Evolutionary conservation across 2,888 invertebrate species (phyloP), one percentile per base, ranked within the genome.

Genomic region (Harpalus rubripes): DNA sequence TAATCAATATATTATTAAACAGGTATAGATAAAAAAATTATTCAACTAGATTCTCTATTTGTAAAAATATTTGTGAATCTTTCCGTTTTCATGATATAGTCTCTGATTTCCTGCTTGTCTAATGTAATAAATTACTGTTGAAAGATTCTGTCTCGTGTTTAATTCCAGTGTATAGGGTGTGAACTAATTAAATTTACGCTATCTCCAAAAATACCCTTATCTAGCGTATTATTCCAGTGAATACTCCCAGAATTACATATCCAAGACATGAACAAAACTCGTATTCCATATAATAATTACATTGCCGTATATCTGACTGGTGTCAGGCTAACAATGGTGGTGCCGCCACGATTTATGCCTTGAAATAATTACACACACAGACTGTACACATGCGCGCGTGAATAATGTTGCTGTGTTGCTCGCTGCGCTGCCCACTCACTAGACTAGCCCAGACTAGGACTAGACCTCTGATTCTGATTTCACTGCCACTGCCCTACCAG

Each of bases 291-390:
- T 59, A 61, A 61, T 79, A 59, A 61, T 79, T 79, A 56, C 61
- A 79, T 59, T 59, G 59, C 26, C 41, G 44, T 39, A 68, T 74
- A 52, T 52, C 44, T 52, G 44, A 52, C 44, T 52, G 44, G 44
- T 52, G 44, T 52, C 44, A 52, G 44, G 44, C 8, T 12, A 52
- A 79, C 79, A 79, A 61, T 61, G 61, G 44, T 18, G 72, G 79
- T 79, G 58, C 79, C 59, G 59, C 16, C 32, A 79, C 59, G 79
- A 79, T 79, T 79, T 61, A 79, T 79, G 79, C 59, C 79, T 79
- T 79, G 79, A 79, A 79, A 61, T 79, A 79, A 79, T 79, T 79
- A 79, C 59, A 39, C 18, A 78, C 78, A 78, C 78, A 18, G n/a
- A 59, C 32, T 52, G 22, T 10, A 79, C 58, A 59, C 56, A 78